Evolutionary conservation across 2,797 vertebrate genomes (phyloP), one percentile per base, ranked within the genome.

Genomic region (Sciurus carolinensis): DNA sequence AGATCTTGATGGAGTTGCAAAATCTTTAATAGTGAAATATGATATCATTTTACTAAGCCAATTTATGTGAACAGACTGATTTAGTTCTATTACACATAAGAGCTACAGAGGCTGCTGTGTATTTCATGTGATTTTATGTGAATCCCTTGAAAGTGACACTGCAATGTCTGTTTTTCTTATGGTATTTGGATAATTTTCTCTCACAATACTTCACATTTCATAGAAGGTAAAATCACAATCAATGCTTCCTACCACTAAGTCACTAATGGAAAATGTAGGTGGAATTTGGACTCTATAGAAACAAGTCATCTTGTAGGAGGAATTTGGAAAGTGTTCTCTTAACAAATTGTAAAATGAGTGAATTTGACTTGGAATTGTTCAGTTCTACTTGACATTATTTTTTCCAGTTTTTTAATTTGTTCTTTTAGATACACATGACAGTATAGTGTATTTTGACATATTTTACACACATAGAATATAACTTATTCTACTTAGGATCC

Each of bases 341-440:
- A 84, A 7, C 22, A 81, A 81, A 73, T 69, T 89, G 30, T 47
- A 42, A 12, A 44, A 42, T 73, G 33, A 50, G 59, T 88, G 24
- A 76, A 50, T 93, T 95, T 94, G 71, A 50, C 30, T 89, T 95
- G 84, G 73, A 91, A 20, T 71, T 33, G 7, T 54, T 92, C n/a
- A 54, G 62, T 86, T 87, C 47, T 87, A 22, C 77, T 87, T 84
- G 92, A 71, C 1, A 7, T 87, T 10, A 57, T 57, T 57, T 57
- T 57, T 57, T 57, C 54, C 22, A 57, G 54, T 22, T 57, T 15
- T 57, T 57, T 57, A 20, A 57, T 57, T 57, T 57, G 20, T 57
- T 57, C 54, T 22, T 57, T 7, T 57, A 57, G 54, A 57, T 57
- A 7, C 22, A 8, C 20, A 57, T 57, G 54, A 22, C 54, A 57